phyloP scores from a whole-genome alignment of 1,140 invertebrate species.

The Lepidostoma basale region DNA sequence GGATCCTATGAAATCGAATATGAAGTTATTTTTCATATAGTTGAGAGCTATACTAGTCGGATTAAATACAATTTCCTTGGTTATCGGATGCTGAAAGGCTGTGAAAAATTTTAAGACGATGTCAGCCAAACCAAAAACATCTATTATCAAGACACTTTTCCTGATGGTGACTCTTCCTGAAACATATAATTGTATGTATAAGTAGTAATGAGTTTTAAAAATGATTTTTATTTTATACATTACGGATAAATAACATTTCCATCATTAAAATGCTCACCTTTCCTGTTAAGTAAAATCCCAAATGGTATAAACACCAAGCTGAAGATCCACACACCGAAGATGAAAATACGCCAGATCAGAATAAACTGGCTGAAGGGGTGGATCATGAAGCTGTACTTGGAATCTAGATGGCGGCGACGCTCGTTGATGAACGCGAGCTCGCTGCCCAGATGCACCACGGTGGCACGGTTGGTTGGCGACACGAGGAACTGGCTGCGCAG shows the following conservation, averaged over 20 bases:
- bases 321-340: slow-evolving; percentile 6
- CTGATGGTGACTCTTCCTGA: not conserved
- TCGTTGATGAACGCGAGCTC: slow-evolving; percentile 14
- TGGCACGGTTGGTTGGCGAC: not conserved
- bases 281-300: not conserved
- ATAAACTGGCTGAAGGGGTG: slow-evolving; percentile 27
- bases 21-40: slow-evolving; percentile 18
- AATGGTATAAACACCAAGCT: slow-evolving; percentile 14
- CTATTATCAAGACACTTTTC: not conserved
- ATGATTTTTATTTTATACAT: not conserved
- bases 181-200: not conserved
- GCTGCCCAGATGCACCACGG: slow-evolving; percentile 5
- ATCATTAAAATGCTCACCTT: slow-evolving; percentile 3
- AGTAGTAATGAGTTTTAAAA: not conserved
- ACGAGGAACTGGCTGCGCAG: slow-evolving; percentile 6
- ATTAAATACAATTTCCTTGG: slow-evolving; percentile 23
- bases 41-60: not conserved
- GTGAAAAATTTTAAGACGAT: slow-evolving; percentile 24
- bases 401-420: not conserved
- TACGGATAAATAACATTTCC: no score
- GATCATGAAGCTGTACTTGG: slow-evolving; percentile 30
- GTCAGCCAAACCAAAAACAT: slow-evolving; percentile 6
- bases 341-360: slow-evolving; percentile 11
- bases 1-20: slow-evolving; percentile 16
- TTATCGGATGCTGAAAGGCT: slow-evolving; percentile 12